These are phyloP conservation scores for Phalera bucephala DNA, from an alignment of 2,888 invertebrate species.

Conservation along the genomic window DNA sequence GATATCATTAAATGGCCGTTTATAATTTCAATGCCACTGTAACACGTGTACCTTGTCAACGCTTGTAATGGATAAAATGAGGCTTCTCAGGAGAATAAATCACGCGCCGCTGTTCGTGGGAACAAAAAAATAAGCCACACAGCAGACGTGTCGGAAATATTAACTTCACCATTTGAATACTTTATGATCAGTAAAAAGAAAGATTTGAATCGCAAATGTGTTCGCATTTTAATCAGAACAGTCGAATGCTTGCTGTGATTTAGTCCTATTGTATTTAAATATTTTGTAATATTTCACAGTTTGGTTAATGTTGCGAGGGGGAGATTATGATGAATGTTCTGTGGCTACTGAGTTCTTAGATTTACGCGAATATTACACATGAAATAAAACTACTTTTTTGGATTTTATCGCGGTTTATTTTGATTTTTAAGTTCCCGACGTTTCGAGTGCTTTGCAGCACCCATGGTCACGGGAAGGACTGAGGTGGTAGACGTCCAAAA, in stretches of 20 bases:
- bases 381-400: too few relatives aligned
- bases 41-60: too few relatives aligned
- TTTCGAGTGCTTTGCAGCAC: too few relatives aligned
- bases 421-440: too few relatives aligned
- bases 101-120: conserved; percentile 34
- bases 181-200: conserved; percentile 80
- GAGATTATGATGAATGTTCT: too few relatives aligned
- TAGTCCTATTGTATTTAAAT: conserved; percentile 30
- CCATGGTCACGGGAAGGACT: too few relatives aligned
- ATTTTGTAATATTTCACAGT: conserved; percentile 21
- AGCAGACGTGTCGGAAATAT: conserved; percentile 75
- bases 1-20: conserved; percentile 29
- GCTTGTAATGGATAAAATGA: conserved; percentile 41
- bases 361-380: too few relatives aligned
- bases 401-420: too few relatives aligned
- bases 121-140: conserved; percentile 45
- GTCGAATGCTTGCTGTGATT: conserved; percentile 37
- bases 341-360: too few relatives aligned
- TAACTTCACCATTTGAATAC: conserved; percentile 77
- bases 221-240: conserved; percentile 73
- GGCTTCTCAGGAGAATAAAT: conserved; percentile 51
- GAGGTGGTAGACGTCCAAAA: too few relatives aligned
- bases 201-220: conserved; percentile 79
- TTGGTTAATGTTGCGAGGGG: conserved; percentile 5
- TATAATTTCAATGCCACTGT: conserved; percentile 33